These are phyloP conservation scores for Megalops atlanticus DNA, from an alignment of 2,113 vertebrate genomes.

Conservation along the genomic window DNA sequence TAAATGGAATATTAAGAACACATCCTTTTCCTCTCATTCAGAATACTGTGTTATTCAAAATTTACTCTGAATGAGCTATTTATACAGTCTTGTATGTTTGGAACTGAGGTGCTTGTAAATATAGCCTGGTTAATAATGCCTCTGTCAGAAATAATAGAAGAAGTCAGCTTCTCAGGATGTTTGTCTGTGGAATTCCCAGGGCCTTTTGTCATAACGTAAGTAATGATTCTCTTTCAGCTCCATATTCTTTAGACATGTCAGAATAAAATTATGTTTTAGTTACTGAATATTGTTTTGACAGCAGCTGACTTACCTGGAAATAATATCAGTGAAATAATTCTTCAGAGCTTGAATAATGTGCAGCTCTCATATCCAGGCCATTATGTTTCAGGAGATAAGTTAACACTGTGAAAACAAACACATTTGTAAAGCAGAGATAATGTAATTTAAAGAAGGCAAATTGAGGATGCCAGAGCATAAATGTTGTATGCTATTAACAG, in stretches of 20 bases:
- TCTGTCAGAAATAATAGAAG: neutral
- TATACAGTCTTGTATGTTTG: neutral
- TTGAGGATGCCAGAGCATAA: conserved; percentile 48
- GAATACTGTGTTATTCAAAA: too few relatives aligned
- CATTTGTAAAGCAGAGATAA: conserved; percentile 57
- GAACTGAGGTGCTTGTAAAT: neutral
- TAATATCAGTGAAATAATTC: conserved; percentile 28
- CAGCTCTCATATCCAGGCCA: conserved; percentile 46
- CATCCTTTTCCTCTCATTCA: too few relatives aligned
- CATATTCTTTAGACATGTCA: neutral
- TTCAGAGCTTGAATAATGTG: conserved; percentile 42
- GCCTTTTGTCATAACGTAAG: neutral
- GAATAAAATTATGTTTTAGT: neutral
- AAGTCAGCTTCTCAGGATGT: neutral
- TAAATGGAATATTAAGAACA: too few relatives aligned
- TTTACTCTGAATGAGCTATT: too few relatives aligned
- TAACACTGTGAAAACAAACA: conserved; percentile 43
- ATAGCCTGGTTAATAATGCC: neutral
- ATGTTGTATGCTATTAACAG: conserved; percentile 45
- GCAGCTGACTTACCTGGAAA: conserved; percentile 7
- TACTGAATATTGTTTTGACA: conserved; percentile 33
- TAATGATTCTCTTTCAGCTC: neutral
- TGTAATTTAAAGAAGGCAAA: conserved; percentile 49
- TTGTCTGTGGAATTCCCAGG: neutral
- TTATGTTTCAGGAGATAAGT: conserved; percentile 60